A percentile compares a stretch with the other conserved stretches of the same genome.
phyloP scores from a whole-genome alignment of 2,113 vertebrate genomes.

The Eclectus roratus region DNA sequence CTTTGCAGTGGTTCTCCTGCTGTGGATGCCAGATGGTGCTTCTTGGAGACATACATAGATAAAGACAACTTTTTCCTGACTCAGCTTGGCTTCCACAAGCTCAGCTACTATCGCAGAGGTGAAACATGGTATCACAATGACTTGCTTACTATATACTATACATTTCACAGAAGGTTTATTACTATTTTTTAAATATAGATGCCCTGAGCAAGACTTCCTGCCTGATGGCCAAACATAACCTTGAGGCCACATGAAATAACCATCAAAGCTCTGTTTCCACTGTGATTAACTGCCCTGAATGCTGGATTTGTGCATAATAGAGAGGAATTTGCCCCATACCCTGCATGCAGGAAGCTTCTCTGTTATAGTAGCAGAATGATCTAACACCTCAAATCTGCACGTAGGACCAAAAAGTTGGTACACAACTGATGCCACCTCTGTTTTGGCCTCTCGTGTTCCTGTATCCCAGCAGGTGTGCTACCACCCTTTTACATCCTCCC shows the following conservation, averaged over 20 bases:
- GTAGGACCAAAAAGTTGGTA: background rate
- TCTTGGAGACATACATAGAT: background rate
- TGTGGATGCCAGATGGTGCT: background rate
- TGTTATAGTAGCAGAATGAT: background rate
- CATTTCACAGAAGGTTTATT: background rate
- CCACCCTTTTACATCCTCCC: background rate
- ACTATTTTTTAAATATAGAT: background rate
- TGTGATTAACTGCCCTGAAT: background rate
- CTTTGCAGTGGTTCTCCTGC: background rate
- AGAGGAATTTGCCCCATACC: background rate
- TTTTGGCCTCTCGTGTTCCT: background rate
- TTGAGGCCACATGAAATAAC: background rate
- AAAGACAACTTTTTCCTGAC: background rate
- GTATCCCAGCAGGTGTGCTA: background rate
- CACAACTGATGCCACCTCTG: background rate
- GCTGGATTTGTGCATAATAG: background rate
- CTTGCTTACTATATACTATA: background rate
- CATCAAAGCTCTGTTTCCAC: background rate
- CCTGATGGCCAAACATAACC: background rate
- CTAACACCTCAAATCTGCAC: background rate
- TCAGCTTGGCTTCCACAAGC: background rate
- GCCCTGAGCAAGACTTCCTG: background rate
- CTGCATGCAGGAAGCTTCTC: rapidly evolving
- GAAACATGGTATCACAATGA: background rate
- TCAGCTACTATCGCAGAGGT: background rate